Evolutionary conservation across 2,797 vertebrate genomes (phyloP).

Genomic region (Chaunax sp.): DNA sequence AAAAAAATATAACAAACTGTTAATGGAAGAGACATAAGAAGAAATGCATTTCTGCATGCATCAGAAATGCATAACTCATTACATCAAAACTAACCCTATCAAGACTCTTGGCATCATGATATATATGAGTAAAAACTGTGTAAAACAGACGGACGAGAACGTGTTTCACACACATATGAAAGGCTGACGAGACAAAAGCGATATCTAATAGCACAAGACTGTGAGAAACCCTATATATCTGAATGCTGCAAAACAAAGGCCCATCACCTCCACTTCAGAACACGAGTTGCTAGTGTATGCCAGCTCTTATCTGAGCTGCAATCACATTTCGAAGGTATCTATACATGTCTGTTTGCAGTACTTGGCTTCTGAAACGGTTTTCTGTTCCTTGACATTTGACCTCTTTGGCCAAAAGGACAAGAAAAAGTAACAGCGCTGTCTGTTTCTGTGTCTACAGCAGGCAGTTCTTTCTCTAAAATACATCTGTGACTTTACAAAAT

Average conservation of each 20-base stretch:
- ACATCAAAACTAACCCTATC: too few relatives aligned
- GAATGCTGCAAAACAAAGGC: constrained; percentile 42
- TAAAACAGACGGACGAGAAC: too few relatives aligned
- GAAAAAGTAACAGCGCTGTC: neutral
- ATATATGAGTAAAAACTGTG: too few relatives aligned
- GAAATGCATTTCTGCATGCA: too few relatives aligned
- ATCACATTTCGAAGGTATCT: constrained; percentile 50
- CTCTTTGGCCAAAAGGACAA: constrained; percentile 8
- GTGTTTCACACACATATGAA: constrained; percentile 35
- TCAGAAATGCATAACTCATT: too few relatives aligned
- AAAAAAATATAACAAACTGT: neutral
- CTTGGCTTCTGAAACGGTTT: constrained; percentile 51
- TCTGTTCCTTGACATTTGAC: constrained; percentile 25
- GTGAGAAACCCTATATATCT: constrained; percentile 66
- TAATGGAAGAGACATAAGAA: too few relatives aligned
- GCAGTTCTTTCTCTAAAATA: too few relatives aligned
- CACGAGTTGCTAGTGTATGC: constrained; percentile 50
- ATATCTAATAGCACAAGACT: constrained; percentile 55
- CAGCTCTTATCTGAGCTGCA: constrained; percentile 40
- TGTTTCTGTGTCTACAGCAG: neutral
- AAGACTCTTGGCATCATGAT: too few relatives aligned
- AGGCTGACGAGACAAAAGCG: constrained; percentile 36
- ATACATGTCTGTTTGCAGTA: constrained; percentile 56
- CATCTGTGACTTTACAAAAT: too few relatives aligned
- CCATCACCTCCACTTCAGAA: constrained; percentile 44